Evolutionary conservation across 2,797 vertebrate species (phyloP).

Genomic region (Trematomus bernacchii): DNA sequence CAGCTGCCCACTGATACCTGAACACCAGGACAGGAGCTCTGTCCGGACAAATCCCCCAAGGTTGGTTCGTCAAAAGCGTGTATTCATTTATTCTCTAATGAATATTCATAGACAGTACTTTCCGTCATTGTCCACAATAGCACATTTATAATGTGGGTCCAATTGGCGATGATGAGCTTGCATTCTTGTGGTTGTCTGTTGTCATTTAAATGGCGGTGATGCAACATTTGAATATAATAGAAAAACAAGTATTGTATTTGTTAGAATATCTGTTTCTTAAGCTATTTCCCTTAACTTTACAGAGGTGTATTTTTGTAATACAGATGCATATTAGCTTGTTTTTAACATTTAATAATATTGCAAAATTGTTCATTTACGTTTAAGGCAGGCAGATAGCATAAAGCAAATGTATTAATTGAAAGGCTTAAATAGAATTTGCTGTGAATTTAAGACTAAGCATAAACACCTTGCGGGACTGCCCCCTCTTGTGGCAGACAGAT

Average conservation of each 20-base stretch:
- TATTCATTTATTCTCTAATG: background rate
- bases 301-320: background rate
- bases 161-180: too few species aligned
- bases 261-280: background rate
- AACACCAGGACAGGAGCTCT: conserved; percentile 18
- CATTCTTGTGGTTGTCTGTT: background rate
- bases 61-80: background rate
- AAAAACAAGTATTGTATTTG: background rate
- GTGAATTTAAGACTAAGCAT: background rate
- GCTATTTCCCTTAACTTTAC: background rate
- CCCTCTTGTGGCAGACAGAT: conserved; percentile 68
- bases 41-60: background rate
- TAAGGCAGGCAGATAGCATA: conserved; percentile 3
- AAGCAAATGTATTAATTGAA: conserved; percentile 2
- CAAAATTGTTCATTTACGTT: conserved; percentile 8
- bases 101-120: background rate
- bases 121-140: background rate
- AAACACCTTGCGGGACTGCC: conserved; percentile 17
- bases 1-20: conserved; percentile 23
- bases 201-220: background rate
- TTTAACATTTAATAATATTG: background rate
- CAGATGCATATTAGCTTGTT: background rate
- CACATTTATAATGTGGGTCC: background rate
- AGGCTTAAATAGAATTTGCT: conserved; percentile 13
- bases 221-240: background rate